These are phyloP conservation scores for Aplodontia rufa DNA, from an alignment of 2,113 vertebrate species.

Conservation along the genomic window DNA sequence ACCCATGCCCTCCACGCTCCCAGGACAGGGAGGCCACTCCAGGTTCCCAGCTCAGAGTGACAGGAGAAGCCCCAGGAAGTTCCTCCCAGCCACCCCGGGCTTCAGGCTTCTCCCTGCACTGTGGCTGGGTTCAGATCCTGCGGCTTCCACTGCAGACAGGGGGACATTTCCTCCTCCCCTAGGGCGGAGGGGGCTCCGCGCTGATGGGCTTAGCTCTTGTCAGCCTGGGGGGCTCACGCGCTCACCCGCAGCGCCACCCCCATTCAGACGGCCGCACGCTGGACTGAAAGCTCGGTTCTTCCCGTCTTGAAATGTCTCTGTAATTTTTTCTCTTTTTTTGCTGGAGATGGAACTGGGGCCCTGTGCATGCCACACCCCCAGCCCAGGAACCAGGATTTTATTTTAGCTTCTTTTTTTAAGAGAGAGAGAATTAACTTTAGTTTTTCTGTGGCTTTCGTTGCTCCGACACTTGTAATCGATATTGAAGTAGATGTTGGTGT, in stretches of 20 bases:
- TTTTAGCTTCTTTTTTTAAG: too few species aligned
- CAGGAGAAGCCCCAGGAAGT: not conserved
- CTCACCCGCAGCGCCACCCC: not conserved
- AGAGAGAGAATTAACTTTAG: too few species aligned
- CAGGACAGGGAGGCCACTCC: not conserved
- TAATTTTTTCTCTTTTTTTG: not conserved
- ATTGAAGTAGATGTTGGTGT: too few species aligned
- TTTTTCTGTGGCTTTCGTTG: too few species aligned
- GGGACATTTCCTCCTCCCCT: not conserved
- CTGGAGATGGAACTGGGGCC: too few species aligned
- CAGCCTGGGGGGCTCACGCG: accelerated
- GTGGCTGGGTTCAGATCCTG: not conserved
- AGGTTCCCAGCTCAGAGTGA: not conserved
- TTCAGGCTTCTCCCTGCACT: not conserved
- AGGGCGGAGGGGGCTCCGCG: not conserved
- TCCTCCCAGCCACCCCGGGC: not conserved
- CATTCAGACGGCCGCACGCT: not conserved
- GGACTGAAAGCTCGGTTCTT: too few species aligned
- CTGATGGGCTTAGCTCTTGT: not conserved
- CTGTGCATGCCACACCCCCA: too few species aligned
- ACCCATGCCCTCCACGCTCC: accelerated
- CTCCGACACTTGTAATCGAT: too few species aligned
- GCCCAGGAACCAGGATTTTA: too few species aligned
- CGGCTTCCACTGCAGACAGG: not conserved
- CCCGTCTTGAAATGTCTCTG: not conserved